Evolutionary conservation across 2,888 invertebrate species (phyloP), one percentile per base, ranked within the genome.

Genomic region (Cistogaster globosa): DNA sequence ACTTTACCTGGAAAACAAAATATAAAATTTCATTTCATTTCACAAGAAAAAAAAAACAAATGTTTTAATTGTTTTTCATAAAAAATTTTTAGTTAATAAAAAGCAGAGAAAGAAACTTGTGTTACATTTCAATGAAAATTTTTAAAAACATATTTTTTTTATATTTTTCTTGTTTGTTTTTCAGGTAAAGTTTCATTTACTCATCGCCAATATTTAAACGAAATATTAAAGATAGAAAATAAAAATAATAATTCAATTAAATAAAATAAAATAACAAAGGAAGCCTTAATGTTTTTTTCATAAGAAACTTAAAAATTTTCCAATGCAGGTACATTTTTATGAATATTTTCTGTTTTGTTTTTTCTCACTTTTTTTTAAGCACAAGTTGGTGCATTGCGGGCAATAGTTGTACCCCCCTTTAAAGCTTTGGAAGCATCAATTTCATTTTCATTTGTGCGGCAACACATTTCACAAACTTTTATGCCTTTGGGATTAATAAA

Each of bases 391-490:
- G 69, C 60, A 53, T 77, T 75, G n/a, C 78, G 82, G 55, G 74
- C 20, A 38, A 79, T 38, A 6, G 58, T 26, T 51, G 62, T 7
- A 2, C 36, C 62, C 45, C 22, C 62, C 58, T 74, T 38, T 4
- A 12, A 11, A 67, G 75, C 16, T n/a, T 63, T 74, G 1, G 84
- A 87, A 32, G 86, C 74, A 83, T 92, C 92, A 93, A 94, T 67
- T 83, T 90, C 90, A 68, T 91, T 92, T 84, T 92, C 93, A 87
- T 91, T 91, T 84, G 91, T 91, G 88, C 94, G 95, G 62, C 94
- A 93, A 89, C 96, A 96, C 94, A 96, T 96, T 87, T 95, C 95
- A 90, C 96, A 96, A 87, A 96, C 94, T 62, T 94, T 94, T 65
- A 91, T 93, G 0, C 92, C 89, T 3, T 92, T 88, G 0, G 93